Base-by-base conservation (phyloP, 2,113 vertebrate genomes). In the Lepus europaeus region DNA sequence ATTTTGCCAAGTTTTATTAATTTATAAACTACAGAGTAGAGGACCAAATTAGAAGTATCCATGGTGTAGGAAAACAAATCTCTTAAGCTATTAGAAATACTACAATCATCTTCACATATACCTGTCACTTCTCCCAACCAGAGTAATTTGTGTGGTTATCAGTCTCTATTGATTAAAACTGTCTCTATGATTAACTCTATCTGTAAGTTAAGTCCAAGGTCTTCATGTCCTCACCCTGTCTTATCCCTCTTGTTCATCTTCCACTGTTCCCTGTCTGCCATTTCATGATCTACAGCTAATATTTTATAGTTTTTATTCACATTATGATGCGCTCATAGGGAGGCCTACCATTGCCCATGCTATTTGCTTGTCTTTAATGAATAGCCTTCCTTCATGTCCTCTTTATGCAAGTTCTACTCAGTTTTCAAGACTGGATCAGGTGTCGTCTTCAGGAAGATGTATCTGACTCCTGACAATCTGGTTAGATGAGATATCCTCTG, bases 371-470 rank as follows among this genome's bases (percentile, higher is more conserved):
- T 61, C 69, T 77, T 27, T 19, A 86, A 45, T 70, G 39, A 66
- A 74, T 73, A 7, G 19, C 8, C 31, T 53, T 84, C 19, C 27
- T 12, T 33, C 31, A 72, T 66, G 66, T 84, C 13, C 25, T 27
- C 23, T 4, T 90, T 56, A 77, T 61, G 45, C 27, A 22, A 45
- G 20, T 66, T 36, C 12, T 49, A n/a, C 10, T 91, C 49, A 73
- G 2, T 87, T 84, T 61, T 80, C 29, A 84, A 87, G 66, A 84
- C 80, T 49, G 91, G 70, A 59, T 69, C 76, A 51, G 22, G 25
- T 73, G 27, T 61, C n/a, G 39, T 56, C 20, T 87, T 95, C 51
- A 6, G n/a, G 70, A 89, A 91, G 70, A 74, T 85, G 23, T 45
- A n/a, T 73, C 73, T 81, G 36, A 56, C 23, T 80, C 56, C 25